A percentile compares a stretch with the other conserved stretches of the same genome.
Evolutionary conservation across 2,113 vertebrate species (phyloP).

Genomic region (Megaceryle maxima): DNA sequence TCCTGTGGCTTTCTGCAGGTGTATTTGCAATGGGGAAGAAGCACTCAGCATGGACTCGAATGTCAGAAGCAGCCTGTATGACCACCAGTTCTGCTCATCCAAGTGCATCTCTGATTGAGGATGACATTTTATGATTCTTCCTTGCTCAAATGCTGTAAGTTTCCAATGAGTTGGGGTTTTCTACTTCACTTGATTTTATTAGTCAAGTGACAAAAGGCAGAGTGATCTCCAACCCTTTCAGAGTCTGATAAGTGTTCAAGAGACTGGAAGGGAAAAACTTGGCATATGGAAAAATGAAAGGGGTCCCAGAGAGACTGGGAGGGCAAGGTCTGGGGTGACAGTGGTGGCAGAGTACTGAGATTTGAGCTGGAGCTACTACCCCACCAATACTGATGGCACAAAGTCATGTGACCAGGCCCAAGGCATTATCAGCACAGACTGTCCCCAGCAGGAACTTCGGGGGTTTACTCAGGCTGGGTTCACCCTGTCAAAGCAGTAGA

Average conservation of each 20-base stretch:
- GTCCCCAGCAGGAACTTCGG: not conserved
- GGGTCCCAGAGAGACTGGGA: not conserved
- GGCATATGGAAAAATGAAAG: not conserved
- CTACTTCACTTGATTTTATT: not conserved
- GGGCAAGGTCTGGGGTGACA: not conserved
- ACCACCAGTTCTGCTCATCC: not conserved
- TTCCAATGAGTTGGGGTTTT: not conserved
- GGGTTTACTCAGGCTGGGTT: not conserved
- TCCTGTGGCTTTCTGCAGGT: not conserved
- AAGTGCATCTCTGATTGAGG: not conserved
- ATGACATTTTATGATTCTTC: not conserved
- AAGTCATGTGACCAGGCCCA: not conserved
- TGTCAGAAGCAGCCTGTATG: not conserved
- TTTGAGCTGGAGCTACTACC: not conserved
- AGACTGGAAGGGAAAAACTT: not conserved
- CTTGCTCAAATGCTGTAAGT: not conserved
- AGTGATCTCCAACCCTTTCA: not conserved
- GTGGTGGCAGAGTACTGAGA: not conserved
- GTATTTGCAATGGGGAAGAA: not conserved
- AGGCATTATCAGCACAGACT: not conserved
- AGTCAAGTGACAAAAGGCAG: not conserved
- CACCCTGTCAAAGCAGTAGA: not conserved
- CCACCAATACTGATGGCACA: not conserved
- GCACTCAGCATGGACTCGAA: rapidly evolving
- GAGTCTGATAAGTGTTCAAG: not conserved